Evolutionary conservation across 53 echinoderm and acorn worm species (phyloP), one percentile per base, ranked within the genome.

Genomic region (Crossaster papposus): DNA sequence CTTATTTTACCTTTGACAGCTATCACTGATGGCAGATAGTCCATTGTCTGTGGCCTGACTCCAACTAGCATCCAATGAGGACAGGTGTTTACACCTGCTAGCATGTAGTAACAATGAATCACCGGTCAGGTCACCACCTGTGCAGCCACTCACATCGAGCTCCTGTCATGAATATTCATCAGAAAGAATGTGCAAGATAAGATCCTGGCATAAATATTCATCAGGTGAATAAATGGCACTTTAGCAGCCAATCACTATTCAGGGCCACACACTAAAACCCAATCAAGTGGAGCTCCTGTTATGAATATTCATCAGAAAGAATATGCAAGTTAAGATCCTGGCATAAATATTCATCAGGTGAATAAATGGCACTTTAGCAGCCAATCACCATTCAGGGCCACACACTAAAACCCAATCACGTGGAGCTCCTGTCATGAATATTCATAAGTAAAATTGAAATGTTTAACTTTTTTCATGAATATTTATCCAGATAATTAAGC

Each of bases 401-500:
- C 95, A n/a, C n/a, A n/a, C n/a, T n/a, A n/a, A n/a, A n/a, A n/a
- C n/a, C 97, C 97, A 58, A 94, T 97, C 24, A 97, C 72, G 78
- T 95, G 94, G 44, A 95, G 86, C 65, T 97, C 95, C 97, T 97
- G 76, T 1, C 78, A 34, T 24, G 28, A 7, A 65, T 65, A 23
- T 8, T 26, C 18, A 26, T 7, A 74, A 33, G 24, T 35, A 15
- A 74, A 74, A 33, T 33, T 11, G 14, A 33, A 2, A 26, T 55
- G 20, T 3, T 55, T 9, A 18, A 10, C 2, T 18, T 15, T 15
- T 55, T 38, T 7, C 38, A 38, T 38, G 7, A 38, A 38, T 38
- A 38, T 38, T 38, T 7, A 38, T 38, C 7, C 2, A 2, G 38
- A 38, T 4, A 38, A 38, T 38, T 4, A 38, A 38, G n/a, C n/a